Base-by-base conservation (phyloP, 2,113 vertebrate species). In the Coturnix japonica region DNA sequence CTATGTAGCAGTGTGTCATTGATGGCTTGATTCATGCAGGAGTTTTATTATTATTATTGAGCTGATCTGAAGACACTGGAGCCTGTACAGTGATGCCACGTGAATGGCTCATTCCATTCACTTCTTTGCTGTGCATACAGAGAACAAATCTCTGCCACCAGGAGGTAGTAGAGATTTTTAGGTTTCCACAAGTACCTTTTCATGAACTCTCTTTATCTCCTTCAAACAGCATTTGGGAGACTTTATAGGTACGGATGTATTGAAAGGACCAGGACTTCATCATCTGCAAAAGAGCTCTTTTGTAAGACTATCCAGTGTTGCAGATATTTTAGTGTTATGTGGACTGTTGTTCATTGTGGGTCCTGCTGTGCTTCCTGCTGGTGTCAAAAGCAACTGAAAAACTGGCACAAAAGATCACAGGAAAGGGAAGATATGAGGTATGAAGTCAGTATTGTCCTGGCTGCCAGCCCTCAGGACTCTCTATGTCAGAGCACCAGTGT, bases 101-200 rank as follows among this genome's bases (percentile, higher is more conserved):
- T 39, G 63, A 70, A 65, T 25, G 31, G 23, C 14, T 41, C 44
- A 31, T 53, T 35, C 14, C 33, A 47, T 11, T 37, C 43, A 51
- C 17, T 30, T 20, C 54, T 35, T 30, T 28, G 31, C 63, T 26
- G 30, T 20, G 11, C 6, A 6, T 16, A 64, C 8, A n/a, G 41
- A 69, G 11, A 80, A 31, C 37, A 74, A 77, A 77, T 20, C 59
- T 67, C 51, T 76, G 81, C 81, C 92, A 92, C 91, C 47, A 87
- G 87, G 79, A 96, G 81, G 87, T 73, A 56, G 81, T 54, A 93
- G 89, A 95, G 81, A 73, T 89, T 92, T 81, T 82, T 59, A 51
- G 49, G 37, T 13, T 81, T 73, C 85, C 63, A 12, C 7, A 18
- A 4, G 17, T 8, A 30, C 16, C 19, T 75, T 92, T 47, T 61